Evolutionary conservation across 2,797 vertebrate genomes (phyloP).

Genomic region (Falco columbarius): DNA sequence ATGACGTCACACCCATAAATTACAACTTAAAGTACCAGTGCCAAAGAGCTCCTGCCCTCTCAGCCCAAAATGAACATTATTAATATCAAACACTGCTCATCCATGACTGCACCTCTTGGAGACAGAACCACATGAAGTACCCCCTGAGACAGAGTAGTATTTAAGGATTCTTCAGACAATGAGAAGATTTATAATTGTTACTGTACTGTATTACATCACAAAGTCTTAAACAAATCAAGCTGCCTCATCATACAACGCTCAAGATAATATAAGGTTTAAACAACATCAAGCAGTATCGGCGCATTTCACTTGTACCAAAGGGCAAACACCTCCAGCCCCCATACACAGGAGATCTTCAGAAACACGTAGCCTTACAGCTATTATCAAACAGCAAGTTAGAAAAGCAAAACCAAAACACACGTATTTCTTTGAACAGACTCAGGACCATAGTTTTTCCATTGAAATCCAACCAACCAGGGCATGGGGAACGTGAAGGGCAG

Average conservation of each 20-base stretch:
- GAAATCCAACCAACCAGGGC: neutral
- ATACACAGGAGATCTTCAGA: fast-evolving
- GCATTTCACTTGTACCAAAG: neutral
- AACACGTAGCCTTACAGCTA: fast-evolving
- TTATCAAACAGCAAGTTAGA: neutral
- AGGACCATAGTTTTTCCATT: neutral
- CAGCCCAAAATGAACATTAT: neutral
- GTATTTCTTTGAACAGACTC: neutral
- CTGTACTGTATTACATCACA: neutral
- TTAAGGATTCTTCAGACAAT: slow-evolving; percentile 18
- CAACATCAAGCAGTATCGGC: neutral
- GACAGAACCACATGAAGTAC: neutral
- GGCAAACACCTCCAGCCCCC: neutral
- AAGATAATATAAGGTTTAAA: neutral
- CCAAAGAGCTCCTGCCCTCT: neutral
- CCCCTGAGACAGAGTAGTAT: neutral
- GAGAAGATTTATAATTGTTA: neutral
- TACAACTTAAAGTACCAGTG: slow-evolving; percentile 19
- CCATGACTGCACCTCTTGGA: neutral
- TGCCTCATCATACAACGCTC: neutral
- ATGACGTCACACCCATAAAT: slow-evolving; percentile 49
- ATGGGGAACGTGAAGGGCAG: neutral
- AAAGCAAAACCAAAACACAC: neutral
- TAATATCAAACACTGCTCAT: neutral
- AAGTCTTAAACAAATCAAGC: slow-evolving; percentile 15